phyloP scores from a whole-genome alignment of 2,888 invertebrate genomes.

The Plusia festucae region DNA sequence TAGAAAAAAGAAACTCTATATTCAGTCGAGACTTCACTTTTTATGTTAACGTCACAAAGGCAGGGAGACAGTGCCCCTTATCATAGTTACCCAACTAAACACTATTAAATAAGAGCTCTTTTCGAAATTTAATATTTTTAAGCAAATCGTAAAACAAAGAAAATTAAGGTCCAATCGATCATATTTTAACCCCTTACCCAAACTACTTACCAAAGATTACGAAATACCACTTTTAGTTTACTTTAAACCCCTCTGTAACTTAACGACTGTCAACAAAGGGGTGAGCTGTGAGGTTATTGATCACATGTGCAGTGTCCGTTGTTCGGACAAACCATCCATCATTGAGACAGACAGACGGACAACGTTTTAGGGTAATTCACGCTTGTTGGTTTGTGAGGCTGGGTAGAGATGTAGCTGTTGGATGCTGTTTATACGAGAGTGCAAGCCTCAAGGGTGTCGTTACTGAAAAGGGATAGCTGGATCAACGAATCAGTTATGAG shows the following conservation, averaged over 20 bases:
- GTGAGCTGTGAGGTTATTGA: slow-evolving; percentile 39
- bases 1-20: too few species aligned
- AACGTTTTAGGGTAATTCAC: slow-evolving; percentile 48
- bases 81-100: too few species aligned
- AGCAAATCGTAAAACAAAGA: too few species aligned
- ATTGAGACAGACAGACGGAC: slow-evolving; percentile 44
- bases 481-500: background rate
- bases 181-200: background rate
- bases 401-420: slow-evolving; percentile 14
- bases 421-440: slow-evolving; percentile 6
- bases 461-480: background rate
- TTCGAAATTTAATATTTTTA: background rate
- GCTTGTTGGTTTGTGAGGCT: slow-evolving; percentile 38
- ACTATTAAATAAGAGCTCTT: background rate
- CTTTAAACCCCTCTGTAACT: slow-evolving; percentile 31
- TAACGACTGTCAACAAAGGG: slow-evolving; percentile 28
- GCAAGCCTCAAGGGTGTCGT: slow-evolving; percentile 26
- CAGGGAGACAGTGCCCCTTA: too few species aligned
- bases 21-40: too few species aligned
- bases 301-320: slow-evolving; percentile 28
- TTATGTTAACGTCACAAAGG: too few species aligned
- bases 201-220: background rate
- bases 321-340: slow-evolving; percentile 49
- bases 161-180: background rate
- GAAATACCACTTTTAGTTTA: slow-evolving; percentile 18